Evolutionary conservation across 2,797 vertebrate genomes (phyloP).

Genomic region (Hapalemur alaotrensis): DNA sequence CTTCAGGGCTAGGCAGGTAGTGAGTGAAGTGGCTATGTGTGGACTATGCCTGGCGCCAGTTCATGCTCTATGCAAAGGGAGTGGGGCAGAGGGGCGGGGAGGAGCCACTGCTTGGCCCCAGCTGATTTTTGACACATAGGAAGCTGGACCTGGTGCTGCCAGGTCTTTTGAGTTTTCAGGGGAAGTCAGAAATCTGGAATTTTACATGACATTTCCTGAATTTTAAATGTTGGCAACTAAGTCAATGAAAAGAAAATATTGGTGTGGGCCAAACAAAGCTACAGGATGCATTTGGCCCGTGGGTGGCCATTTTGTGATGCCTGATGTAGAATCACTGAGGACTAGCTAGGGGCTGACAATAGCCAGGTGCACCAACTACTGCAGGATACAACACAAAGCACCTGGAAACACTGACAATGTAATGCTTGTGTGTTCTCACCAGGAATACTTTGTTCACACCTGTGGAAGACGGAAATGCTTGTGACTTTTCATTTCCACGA

Average conservation of each 20-base stretch:
- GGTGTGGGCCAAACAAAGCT: slow-evolving; percentile 21
- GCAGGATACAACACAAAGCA: not conserved
- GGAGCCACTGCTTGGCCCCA: not conserved
- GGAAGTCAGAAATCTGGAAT: slow-evolving; percentile 31
- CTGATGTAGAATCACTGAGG: not conserved
- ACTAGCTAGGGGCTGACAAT: not conserved
- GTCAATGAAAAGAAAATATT: slow-evolving; percentile 30
- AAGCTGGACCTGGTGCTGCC: not conserved
- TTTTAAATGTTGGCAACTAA: slow-evolving; percentile 54
- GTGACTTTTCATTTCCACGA: not conserved
- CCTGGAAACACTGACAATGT: not conserved
- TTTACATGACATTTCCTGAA: slow-evolving; percentile 27
- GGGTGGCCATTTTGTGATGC: not conserved
- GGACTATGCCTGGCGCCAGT: no score
- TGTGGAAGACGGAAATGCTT: not conserved
- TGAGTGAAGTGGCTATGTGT: not conserved
- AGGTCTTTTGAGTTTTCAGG: slow-evolving; percentile 33
- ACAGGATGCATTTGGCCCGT: not conserved
- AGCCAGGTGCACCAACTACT: not conserved
- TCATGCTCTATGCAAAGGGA: not conserved
- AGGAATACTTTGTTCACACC: not conserved
- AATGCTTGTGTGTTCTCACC: not conserved
- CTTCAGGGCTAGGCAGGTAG: not conserved
- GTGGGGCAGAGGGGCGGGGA: accelerated
- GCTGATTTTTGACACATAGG: not conserved